Conservation (phyloP, 2,113 vertebrate species). For the Microtus oregoni region DNA sequence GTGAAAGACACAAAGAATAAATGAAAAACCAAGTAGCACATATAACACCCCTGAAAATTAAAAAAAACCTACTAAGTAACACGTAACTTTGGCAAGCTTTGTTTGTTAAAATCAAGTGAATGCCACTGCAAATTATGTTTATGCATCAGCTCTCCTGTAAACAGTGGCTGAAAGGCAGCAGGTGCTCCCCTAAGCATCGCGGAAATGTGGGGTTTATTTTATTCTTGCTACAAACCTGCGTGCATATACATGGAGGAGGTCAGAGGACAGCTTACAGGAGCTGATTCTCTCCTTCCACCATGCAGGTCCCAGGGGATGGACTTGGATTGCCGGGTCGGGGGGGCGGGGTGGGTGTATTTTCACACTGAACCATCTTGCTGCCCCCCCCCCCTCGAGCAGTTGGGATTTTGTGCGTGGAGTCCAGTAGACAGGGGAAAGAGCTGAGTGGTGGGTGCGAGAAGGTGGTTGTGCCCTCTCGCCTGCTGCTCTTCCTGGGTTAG, state of each 20-base stretch:
- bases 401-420: not conserved
- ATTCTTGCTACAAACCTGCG: not conserved
- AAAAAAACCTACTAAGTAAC: too few relatives aligned
- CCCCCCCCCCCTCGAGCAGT: accelerated
- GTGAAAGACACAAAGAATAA: too few relatives aligned
- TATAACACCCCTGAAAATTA: too few relatives aligned
- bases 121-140: too few relatives aligned
- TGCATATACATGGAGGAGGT: too few relatives aligned
- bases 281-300: not conserved
- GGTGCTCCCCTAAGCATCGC: accelerated
- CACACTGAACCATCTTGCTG: not conserved
- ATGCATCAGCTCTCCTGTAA: accelerated
- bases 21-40: too few relatives aligned
- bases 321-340: too few relatives aligned
- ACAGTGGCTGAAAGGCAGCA: accelerated
- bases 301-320: not conserved
- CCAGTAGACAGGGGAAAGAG: not conserved
- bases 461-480: accelerated
- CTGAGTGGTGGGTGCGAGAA: not conserved
- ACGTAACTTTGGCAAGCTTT: too few relatives aligned
- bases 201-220: not conserved
- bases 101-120: too few relatives aligned
- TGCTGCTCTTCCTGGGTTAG: accelerated
- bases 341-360: not conserved
- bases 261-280: not conserved